These are phyloP conservation scores for Heliconius ethilla DNA, from an alignment of 2,888 invertebrate species.

Conservation along the genomic window DNA sequence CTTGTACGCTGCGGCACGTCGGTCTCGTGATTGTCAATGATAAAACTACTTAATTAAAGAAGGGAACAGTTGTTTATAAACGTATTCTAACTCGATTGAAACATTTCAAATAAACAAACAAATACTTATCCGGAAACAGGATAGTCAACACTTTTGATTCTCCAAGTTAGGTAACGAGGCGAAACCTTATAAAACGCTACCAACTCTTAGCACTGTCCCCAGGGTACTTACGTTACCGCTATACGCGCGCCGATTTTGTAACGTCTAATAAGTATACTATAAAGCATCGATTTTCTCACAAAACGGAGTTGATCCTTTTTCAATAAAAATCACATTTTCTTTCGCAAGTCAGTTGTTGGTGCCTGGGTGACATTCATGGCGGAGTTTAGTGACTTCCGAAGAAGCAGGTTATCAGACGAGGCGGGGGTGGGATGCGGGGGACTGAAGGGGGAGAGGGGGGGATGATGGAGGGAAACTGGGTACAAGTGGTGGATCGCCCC, in stretches of 20 bases:
- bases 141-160: constrained; percentile 4
- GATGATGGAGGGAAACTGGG: constrained; percentile 64
- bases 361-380: constrained; percentile 75
- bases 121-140: background rate
- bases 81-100: background rate
- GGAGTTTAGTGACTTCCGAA: constrained; percentile 81
- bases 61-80: background rate
- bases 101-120: background rate
- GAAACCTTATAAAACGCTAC: constrained; percentile 21
- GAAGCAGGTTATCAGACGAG: constrained; percentile 80
- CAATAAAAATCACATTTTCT: constrained; percentile 79
- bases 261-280: constrained; percentile 60
- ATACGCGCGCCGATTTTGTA: constrained; percentile 59
- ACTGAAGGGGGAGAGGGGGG: constrained; percentile 49
- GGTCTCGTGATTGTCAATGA: no score
- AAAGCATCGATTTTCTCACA: constrained; percentile 68
- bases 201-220: constrained; percentile 45
- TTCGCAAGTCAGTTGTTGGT: constrained; percentile 70
- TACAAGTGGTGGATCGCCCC: constrained; percentile 68
- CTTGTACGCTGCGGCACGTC: background rate
- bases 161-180: constrained; percentile 13
- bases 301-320: constrained; percentile 68
- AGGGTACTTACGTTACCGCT: constrained; percentile 39
- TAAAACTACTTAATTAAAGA: no score
- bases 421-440: constrained; percentile 54